Base-by-base conservation (phyloP, 2,888 invertebrate genomes). In the Bugula neritina region DNA sequence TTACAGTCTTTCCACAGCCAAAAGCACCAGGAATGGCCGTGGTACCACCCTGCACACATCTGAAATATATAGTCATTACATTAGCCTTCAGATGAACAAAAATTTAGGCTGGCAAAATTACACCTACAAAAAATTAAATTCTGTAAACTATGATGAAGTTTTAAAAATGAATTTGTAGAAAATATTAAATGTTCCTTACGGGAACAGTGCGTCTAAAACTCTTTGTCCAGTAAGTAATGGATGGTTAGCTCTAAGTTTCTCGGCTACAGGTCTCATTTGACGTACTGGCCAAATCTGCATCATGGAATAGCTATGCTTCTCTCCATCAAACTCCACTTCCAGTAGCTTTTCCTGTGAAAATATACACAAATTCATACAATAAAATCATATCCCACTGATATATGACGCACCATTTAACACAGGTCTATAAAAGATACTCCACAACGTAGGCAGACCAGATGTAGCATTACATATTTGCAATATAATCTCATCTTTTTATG, bases 1-100 rank as follows among this genome's bases (percentile, higher is more conserved):
- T 99, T 81, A 99, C 99, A 85, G 99, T 99, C 88, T 99, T 99
- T 80, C 99, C 99, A 86, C 99, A 99, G 85, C 99, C 99, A 87
- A 99, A 99, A 82, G 99, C 99, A 73, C 99, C 98, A 80, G 97
- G 97, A 86, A 98, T 97, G 81, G 97, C 97, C 1, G 98, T 98
- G 57, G 98, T 98, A 76, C 98, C 98, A 75, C 98, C 98, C 86
- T 96, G 96, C 29, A 98, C 97, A 84, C 95, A 96, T 2, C 92
- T 93, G 84, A 0, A 77, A 74, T 35, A n/a, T n/a, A n/a, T n/a
- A n/a, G 31, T n/a, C n/a, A n/a, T n/a, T n/a, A n/a, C n/a, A n/a
- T n/a, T n/a, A n/a, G n/a, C n/a, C n/a, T n/a, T n/a, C n/a, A n/a
- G n/a, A n/a, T n/a, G n/a, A n/a, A n/a, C n/a, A n/a, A n/a, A n/a